Conservation (phyloP, 2,113 vertebrate genomes). For the Urocitellus parryii region DNA sequence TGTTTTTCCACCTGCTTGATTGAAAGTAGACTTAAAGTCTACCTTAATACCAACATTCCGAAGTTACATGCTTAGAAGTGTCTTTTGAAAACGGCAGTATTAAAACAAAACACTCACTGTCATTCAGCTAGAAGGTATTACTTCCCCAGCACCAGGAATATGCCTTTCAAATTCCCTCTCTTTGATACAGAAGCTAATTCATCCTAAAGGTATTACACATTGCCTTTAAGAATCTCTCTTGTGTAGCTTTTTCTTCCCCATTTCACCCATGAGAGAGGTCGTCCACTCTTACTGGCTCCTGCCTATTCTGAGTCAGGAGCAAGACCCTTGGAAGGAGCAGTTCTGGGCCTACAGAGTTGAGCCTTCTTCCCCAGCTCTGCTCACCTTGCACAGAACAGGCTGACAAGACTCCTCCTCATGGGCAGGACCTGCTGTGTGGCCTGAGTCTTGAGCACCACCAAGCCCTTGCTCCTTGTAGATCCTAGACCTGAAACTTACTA, state of each 20-base stretch:
- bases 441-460: not conserved
- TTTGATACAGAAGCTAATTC: not conserved
- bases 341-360: too few species aligned
- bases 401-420: not conserved
- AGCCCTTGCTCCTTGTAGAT: not conserved
- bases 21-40: not conserved
- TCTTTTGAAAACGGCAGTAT: constrained; percentile 1
- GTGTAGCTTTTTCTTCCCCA: not conserved
- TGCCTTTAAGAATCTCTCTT: not conserved
- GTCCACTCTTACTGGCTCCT: not conserved
- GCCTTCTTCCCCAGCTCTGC: not conserved
- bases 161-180: not conserved
- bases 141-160: not conserved
- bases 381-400: not conserved
- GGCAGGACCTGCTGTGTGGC: too few species aligned
- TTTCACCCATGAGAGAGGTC: not conserved
- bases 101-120: not conserved
- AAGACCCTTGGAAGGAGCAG: not conserved
- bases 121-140: not conserved
- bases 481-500: not conserved
- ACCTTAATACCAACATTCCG: not conserved
- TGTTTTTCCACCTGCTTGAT: not conserved
- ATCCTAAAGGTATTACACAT: not conserved
- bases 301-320: not conserved
- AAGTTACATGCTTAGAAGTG: not conserved